Conservation (phyloP, 2,797 vertebrate species). For the Liparis tanakae region DNA sequence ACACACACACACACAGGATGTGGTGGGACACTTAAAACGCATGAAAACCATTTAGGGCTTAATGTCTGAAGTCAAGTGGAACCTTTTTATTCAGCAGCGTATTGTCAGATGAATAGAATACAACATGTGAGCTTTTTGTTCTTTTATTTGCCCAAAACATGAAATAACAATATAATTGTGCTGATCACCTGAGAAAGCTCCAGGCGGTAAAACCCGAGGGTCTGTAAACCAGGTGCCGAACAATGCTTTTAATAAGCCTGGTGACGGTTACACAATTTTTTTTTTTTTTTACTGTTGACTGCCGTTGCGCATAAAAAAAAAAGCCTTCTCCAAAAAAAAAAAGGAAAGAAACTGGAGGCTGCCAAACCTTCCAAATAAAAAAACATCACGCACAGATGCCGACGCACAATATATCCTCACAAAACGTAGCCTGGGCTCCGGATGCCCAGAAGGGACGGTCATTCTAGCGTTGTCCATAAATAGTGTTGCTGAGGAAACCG, state of each 20-base stretch:
- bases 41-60: constrained; percentile 6
- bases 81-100: not conserved
- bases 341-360: not conserved
- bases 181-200: constrained; percentile 25
- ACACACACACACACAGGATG: not conserved
- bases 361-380: constrained; percentile 15
- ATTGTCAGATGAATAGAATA: constrained; percentile 14
- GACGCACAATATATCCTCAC: constrained; percentile 28
- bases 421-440: constrained; percentile 16
- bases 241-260: constrained; percentile 28
- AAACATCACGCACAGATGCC: not conserved
- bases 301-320: constrained; percentile 22
- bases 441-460: constrained; percentile 34
- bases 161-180: constrained; percentile 8
- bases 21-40: not conserved
- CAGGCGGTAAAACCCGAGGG: constrained; percentile 7
- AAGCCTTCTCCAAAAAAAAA: constrained; percentile 28
- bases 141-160: constrained; percentile 4
- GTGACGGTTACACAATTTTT: constrained; percentile 32
- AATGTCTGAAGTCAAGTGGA: constrained; percentile 3
- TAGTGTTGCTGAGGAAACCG: constrained; percentile 36
- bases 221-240: constrained; percentile 15
- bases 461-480: constrained; percentile 42
- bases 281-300: constrained; percentile 4
- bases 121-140: not conserved